Percentiles rank a stretch among this genome's conserved stretches.
phyloP scores from a whole-genome alignment of 2,113 vertebrate genomes.

The Phaethon lepturus region DNA sequence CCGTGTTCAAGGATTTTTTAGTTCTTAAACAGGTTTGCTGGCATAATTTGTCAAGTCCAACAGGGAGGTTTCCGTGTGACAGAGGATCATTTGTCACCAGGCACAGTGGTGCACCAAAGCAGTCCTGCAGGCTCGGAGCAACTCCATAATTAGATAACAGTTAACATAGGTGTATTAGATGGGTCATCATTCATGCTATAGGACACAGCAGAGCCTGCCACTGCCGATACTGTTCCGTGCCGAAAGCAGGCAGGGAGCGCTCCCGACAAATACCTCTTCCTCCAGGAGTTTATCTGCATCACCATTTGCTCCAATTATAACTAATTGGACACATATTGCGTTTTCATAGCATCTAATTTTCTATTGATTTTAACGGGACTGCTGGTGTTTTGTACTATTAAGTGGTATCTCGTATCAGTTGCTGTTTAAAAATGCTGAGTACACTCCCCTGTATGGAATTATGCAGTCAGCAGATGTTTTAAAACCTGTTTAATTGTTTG shows the following conservation, averaged over 20 bases:
- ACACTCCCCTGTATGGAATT: constrained; percentile 52
- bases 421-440: constrained; percentile 76
- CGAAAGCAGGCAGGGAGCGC: neutral
- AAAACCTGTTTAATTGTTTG: constrained; percentile 75
- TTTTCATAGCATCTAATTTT: constrained; percentile 77
- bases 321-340: constrained; percentile 75
- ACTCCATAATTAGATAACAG: constrained; percentile 50
- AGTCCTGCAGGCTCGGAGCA: neutral
- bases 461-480: constrained; percentile 77
- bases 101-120: neutral
- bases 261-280: neutral
- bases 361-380: constrained; percentile 72
- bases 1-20: constrained; percentile 58
- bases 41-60: constrained; percentile 57
- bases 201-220: neutral
- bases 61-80: constrained; percentile 37
- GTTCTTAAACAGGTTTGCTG: constrained; percentile 64
- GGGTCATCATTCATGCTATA: constrained; percentile 14
- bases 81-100: constrained; percentile 20
- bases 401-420: constrained; percentile 47
- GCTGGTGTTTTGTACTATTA: constrained; percentile 62
- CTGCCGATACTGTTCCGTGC: neutral
- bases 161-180: constrained; percentile 5
- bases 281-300: constrained; percentile 52
- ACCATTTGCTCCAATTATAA: constrained; percentile 74